Evolutionary conservation across 2,113 vertebrate genomes (phyloP).

Genomic region (Mandrillus leucophaeus): DNA sequence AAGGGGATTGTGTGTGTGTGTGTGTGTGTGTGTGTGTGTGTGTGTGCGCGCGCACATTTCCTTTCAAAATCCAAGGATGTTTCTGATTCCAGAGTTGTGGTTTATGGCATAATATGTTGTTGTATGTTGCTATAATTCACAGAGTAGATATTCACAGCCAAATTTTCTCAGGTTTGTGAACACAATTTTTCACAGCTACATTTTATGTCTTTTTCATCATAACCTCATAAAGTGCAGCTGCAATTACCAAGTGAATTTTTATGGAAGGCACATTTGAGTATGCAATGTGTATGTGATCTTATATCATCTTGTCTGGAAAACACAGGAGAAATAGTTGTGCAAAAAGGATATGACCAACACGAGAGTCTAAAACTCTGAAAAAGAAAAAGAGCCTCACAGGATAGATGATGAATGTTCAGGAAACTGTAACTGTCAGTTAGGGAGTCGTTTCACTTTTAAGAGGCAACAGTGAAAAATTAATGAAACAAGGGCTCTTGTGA

Average conservation of each 20-base stretch:
- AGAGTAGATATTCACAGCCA: slow-evolving; percentile 4
- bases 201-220: slow-evolving; percentile 27
- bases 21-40: neutral
- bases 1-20: no score
- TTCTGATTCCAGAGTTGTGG: neutral
- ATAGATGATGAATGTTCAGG: neutral
- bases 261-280: neutral
- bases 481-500: neutral
- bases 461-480: neutral
- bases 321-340: neutral
- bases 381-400: no score
- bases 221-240: slow-evolving; percentile 41
- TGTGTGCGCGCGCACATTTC: neutral
- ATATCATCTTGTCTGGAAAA: neutral
- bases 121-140: neutral
- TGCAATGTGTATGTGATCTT: neutral
- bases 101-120: neutral
- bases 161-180: slow-evolving; percentile 27
- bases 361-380: neutral
- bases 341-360: neutral
- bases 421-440: neutral
- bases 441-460: neutral
- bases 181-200: slow-evolving; percentile 44
- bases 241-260: slow-evolving; percentile 34
- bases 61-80: neutral